A percentile compares a stretch with the other conserved stretches of the same genome.
Evolutionary conservation across 2,888 invertebrate species (phyloP).

Genomic region (Masnerella sp.): DNA sequence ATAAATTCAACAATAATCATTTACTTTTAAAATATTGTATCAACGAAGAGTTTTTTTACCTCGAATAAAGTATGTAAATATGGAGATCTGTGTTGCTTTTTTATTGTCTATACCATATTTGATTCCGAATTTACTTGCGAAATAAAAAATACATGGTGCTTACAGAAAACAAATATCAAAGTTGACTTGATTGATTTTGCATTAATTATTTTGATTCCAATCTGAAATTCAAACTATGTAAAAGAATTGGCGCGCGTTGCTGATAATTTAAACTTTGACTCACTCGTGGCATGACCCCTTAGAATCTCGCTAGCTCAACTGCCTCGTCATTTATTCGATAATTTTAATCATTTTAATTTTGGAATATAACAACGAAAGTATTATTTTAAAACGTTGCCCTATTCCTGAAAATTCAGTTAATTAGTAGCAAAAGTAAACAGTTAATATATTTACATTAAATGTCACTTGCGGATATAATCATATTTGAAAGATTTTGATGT

Average conservation of each 20-base stretch:
- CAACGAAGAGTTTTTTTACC: background rate
- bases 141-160: background rate
- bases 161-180: background rate
- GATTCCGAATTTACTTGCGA: too few relatives aligned
- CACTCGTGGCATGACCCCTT: constrained; percentile 46
- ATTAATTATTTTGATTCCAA: constrained; percentile 41
- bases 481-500: too few relatives aligned
- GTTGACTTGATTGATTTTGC: constrained; percentile 27
- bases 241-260: constrained; percentile 8
- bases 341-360: constrained; percentile 21
- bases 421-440: too few relatives aligned
- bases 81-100: too few relatives aligned
- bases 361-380: constrained; percentile 11
- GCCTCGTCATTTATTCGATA: constrained; percentile 37
- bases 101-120: too few relatives aligned
- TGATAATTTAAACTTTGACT: constrained; percentile 56
- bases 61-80: too few relatives aligned
- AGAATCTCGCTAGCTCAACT: constrained; percentile 28
- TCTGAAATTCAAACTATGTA: constrained; percentile 52
- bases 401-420: too few relatives aligned
- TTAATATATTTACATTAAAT: too few relatives aligned
- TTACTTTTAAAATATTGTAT: background rate
- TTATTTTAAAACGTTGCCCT: too few relatives aligned
- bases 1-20: constrained; percentile 5
- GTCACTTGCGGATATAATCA: too few relatives aligned